A percentile compares a stretch with the other conserved stretches of the same genome.
Conservation (phyloP, 2,797 vertebrate genomes). For the Microhierax caerulescens region DNA sequence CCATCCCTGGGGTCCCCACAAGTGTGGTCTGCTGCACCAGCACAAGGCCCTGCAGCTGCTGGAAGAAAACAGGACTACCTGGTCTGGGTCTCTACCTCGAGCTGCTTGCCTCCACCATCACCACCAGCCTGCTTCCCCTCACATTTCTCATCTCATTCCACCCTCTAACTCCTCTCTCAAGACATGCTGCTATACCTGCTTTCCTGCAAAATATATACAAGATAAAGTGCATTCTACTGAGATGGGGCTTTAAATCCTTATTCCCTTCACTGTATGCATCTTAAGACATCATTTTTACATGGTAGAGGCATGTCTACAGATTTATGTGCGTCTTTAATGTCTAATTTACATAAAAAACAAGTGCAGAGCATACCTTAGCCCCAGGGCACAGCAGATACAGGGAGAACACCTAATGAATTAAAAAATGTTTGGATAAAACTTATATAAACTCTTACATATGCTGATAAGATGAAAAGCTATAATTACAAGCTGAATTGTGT, state of each 20-base stretch:
- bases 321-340: not conserved
- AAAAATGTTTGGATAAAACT: slow-evolving; percentile 29
- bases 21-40: fast-evolving
- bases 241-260: not conserved
- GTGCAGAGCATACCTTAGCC: not conserved
- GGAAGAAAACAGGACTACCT: not conserved
- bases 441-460: not conserved
- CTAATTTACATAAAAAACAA: slow-evolving; percentile 53
- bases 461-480: slow-evolving; percentile 46
- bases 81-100: not conserved
- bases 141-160: not conserved
- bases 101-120: not conserved
- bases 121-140: not conserved
- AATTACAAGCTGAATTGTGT: slow-evolving; percentile 8
- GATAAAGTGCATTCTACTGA: not conserved
- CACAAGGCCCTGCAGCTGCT: not conserved
- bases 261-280: not conserved
- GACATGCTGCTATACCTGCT: not conserved
- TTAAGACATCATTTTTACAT: not conserved
- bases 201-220: not conserved
- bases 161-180: not conserved
- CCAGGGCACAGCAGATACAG: not conserved
- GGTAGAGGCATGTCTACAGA: slow-evolving; percentile 3
- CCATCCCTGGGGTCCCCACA: fast-evolving
- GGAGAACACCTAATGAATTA: slow-evolving; percentile 35